Evolutionary conservation across 2,113 vertebrate species (phyloP).

Genomic region (Chloroceryle aenea): DNA sequence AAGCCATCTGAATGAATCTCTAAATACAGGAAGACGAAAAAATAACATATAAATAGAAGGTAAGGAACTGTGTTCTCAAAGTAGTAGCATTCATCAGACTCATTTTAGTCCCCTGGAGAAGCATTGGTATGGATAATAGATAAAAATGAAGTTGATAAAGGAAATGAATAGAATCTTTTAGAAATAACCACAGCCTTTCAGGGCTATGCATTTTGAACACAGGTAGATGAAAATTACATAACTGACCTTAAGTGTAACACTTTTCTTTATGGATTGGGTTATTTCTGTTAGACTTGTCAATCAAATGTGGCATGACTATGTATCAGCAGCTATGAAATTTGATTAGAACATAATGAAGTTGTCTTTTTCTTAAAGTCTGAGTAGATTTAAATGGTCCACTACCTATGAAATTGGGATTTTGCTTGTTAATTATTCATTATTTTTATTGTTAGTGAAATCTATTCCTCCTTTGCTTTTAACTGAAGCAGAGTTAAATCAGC

Average conservation of each 20-base stretch:
- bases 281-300: conserved; percentile 67
- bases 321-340: conserved; percentile 72
- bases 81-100: neutral
- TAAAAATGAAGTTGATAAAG: conserved; percentile 35
- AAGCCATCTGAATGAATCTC: neutral
- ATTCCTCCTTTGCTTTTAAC: conserved; percentile 50
- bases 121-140: neutral
- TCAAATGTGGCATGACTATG: conserved; percentile 63
- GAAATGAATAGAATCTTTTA: neutral
- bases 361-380: conserved; percentile 41
- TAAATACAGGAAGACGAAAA: neutral
- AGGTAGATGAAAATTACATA: conserved; percentile 45
- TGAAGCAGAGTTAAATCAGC: neutral
- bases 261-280: conserved; percentile 57
- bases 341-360: conserved; percentile 71
- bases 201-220: conserved; percentile 30
- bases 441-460: conserved; percentile 32
- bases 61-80: neutral
- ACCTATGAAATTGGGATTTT: conserved; percentile 69
- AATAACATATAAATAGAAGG: neutral
- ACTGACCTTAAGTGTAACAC: conserved; percentile 63
- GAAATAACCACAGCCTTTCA: conserved; percentile 5
- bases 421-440: conserved; percentile 70
- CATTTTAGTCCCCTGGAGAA: neutral
- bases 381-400: conserved; percentile 53